A percentile compares a stretch with the other conserved stretches of the same genome.
These are phyloP conservation scores for Sphaerophoria rueppellii DNA, from an alignment of 2,888 invertebrate genomes.

Conservation along the genomic window DNA sequence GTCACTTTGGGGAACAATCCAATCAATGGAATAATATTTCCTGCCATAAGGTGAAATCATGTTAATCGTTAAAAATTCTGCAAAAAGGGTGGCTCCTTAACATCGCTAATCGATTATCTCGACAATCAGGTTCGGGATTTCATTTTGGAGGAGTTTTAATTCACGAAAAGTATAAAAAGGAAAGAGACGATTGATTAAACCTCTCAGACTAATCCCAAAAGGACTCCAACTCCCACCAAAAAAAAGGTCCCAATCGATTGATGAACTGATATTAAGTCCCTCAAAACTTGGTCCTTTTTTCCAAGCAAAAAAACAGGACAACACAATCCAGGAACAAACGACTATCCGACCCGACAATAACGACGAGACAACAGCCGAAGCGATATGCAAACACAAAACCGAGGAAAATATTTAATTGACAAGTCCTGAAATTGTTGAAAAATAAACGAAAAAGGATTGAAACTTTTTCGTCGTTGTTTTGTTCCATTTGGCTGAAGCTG, in stretches of 20 bases:
- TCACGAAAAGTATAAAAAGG: constrained; percentile 6
- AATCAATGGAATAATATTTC: constrained; percentile 36
- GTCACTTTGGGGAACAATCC: constrained; percentile 36
- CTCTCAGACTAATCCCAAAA: constrained; percentile 2
- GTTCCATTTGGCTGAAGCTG: constrained; percentile 20
- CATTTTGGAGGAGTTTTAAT: constrained; percentile 15
- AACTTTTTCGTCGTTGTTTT: constrained; percentile 49
- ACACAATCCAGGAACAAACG: constrained; percentile 51
- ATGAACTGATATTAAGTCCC: constrained; percentile 30
- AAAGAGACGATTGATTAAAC: constrained; percentile 43
- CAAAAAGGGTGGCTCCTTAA: constrained; percentile 49
- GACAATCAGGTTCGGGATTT: neutral
- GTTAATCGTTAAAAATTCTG: constrained; percentile 31
- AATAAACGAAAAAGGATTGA: constrained; percentile 60
- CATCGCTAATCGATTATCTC: constrained; percentile 56
- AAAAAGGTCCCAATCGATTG: constrained; percentile 57
- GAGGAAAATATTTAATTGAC: constrained; percentile 43
- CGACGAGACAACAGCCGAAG: constrained; percentile 5
- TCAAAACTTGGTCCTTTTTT: constrained; percentile 36
- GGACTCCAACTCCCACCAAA: neutral
- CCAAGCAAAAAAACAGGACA: constrained; percentile 26
- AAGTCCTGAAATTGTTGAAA: constrained; percentile 49
- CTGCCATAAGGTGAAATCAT: constrained; percentile 60
- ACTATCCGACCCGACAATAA: neutral
- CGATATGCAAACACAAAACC: constrained; percentile 47